A percentile compares a stretch with the other conserved stretches of the same genome.
These are phyloP conservation scores for Drosophila birchii DNA, from an alignment of 2,888 invertebrate genomes.

Conservation along the genomic window DNA sequence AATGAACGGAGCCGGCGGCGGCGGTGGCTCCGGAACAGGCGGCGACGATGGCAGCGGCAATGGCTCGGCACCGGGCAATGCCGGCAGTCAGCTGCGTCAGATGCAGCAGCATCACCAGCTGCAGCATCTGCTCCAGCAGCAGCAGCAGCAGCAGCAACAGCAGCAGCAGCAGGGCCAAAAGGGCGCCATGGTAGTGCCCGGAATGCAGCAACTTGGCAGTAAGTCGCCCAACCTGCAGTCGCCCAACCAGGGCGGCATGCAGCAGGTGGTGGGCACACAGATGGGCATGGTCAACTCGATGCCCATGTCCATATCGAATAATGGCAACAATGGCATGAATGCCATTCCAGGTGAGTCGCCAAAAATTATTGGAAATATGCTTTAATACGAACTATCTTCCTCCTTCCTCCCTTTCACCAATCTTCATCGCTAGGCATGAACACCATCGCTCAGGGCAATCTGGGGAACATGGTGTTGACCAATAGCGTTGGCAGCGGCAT, in stretches of 20 bases:
- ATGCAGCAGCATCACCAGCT: constrained; percentile 86
- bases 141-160: constrained; percentile 55
- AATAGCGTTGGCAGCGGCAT: constrained; percentile 89
- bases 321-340: constrained; percentile 90
- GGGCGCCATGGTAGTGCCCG: constrained; percentile 85
- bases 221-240: constrained; percentile 94
- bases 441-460: constrained; percentile 86
- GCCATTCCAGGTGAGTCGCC: constrained; percentile 88
- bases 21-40: constrained; percentile 75
- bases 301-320: constrained; percentile 91
- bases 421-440: constrained; percentile 87
- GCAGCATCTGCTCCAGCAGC: constrained; percentile 87
- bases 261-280: constrained; percentile 87
- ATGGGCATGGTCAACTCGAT: constrained; percentile 89
- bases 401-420: neutral
- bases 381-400: neutral
- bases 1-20: constrained; percentile 88
- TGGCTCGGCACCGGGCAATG: constrained; percentile 39
- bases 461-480: constrained; percentile 92
- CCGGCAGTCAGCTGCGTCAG: constrained; percentile 81
- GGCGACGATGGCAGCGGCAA: constrained; percentile 55
- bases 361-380: neutral
- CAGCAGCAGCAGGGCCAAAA: constrained; percentile 81
- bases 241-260: constrained; percentile 92
- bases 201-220: constrained; percentile 91